phyloP scores from a whole-genome alignment of 2,888 invertebrate genomes.

The Phaedon cochleariae region DNA sequence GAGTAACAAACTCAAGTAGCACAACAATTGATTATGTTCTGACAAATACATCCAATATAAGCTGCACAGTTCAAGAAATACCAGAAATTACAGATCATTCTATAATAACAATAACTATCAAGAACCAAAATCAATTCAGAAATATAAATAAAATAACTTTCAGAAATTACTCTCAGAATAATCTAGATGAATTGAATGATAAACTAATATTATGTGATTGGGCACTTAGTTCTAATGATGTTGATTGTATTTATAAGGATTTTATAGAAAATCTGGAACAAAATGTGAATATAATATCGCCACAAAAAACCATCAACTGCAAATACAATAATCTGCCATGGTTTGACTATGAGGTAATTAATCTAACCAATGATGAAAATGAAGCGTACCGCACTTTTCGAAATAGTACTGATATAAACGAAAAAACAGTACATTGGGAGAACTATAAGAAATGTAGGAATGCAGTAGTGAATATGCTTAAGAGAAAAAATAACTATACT shows the following conservation, averaged over 20 bases:
- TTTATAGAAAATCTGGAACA: conserved; percentile 4
- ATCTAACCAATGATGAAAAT: neutral
- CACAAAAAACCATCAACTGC: conserved; percentile 5
- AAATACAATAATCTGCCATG: conserved; percentile 3
- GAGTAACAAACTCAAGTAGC: conserved; percentile 4
- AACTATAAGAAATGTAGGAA: conserved; percentile 1
- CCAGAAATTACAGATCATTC: neutral
- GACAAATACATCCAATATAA: conserved; percentile 4
- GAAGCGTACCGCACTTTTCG: neutral
- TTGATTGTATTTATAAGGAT: neutral
- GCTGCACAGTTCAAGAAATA: conserved; percentile 1
- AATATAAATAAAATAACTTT: neutral
- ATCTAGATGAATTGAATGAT: no score
- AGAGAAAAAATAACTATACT: neutral
- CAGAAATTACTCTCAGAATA: no score
- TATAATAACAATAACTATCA: neutral
- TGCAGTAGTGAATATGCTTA: neutral
- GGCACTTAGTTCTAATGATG: neutral
- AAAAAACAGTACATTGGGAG: conserved; percentile 6
- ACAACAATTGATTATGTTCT: conserved; percentile 6
- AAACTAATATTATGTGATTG: neutral
- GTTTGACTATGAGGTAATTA: conserved; percentile 7
- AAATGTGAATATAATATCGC: neutral
- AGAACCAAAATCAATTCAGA: neutral
- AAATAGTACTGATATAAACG: neutral